Evolutionary conservation across 2,888 invertebrate species (phyloP).

Genomic region (Perithous albicinctus): DNA sequence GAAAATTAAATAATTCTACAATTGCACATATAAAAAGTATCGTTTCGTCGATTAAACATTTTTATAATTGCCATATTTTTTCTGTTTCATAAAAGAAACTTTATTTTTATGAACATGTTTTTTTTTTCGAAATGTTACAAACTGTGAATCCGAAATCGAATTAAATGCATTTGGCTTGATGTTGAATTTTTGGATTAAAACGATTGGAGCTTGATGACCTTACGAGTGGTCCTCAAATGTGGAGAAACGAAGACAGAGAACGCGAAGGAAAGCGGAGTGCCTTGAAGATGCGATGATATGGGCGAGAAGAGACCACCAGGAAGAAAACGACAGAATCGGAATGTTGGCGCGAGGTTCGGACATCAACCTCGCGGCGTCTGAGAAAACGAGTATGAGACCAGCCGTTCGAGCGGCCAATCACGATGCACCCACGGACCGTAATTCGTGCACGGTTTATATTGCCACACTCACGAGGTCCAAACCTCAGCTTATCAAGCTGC

Average conservation of each 20-base stretch:
- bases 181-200: not conserved
- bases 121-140: no score
- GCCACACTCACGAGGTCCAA: not conserved
- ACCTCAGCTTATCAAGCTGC: slow-evolving; percentile 4
- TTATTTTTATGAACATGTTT: no score
- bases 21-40: no score
- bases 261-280: slow-evolving; percentile 25
- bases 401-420: slow-evolving; percentile 67
- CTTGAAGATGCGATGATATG: slow-evolving; percentile 61
- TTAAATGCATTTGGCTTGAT: not conserved
- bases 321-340: slow-evolving; percentile 74
- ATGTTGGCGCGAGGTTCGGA: slow-evolving; percentile 79
- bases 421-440: slow-evolving; percentile 63
- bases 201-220: not conserved
- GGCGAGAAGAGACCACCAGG: slow-evolving; percentile 72
- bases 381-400: slow-evolving; percentile 57
- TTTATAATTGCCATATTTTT: not conserved
- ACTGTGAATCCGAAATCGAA: no score
- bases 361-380: slow-evolving; percentile 78
- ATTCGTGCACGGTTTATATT: slow-evolving; percentile 61
- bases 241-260: not conserved
- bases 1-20: no score
- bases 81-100: no score
- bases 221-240: not conserved
- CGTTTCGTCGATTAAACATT: no score